Evolutionary conservation across 2,888 invertebrate species (phyloP).

Genomic region (Lochmaea crataegi): DNA sequence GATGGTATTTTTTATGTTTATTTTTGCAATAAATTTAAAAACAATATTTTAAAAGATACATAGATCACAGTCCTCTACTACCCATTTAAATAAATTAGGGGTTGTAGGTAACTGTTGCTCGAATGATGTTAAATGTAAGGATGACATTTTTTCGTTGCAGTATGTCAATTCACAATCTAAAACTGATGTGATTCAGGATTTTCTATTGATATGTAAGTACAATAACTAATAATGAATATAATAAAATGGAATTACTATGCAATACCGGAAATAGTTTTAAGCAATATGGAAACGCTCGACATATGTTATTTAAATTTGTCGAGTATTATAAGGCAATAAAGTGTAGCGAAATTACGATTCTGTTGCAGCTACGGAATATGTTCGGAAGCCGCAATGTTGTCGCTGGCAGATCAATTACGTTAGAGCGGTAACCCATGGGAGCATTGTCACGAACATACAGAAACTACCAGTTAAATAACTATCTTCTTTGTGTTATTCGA

Average conservation of each 20-base stretch:
- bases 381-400: constrained; percentile 14
- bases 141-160: too few relatives aligned
- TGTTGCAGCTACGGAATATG: not conserved
- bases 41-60: too few relatives aligned
- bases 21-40: too few relatives aligned
- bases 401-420: constrained; percentile 26
- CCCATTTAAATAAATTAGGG: too few relatives aligned
- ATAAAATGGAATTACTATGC: not conserved
- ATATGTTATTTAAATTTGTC: not conserved
- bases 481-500: not conserved
- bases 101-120: too few relatives aligned
- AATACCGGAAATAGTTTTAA: not conserved
- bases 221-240: too few relatives aligned
- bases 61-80: too few relatives aligned
- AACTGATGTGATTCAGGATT: too few relatives aligned
- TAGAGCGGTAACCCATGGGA: constrained; percentile 18
- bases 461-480: constrained; percentile 16
- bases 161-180: too few relatives aligned
- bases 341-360: constrained; percentile 11
- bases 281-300: not conserved
- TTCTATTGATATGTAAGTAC: too few relatives aligned
- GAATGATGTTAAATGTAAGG: too few relatives aligned
- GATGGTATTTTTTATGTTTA: too few relatives aligned
- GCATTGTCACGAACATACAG: constrained; percentile 26
- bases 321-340: constrained; percentile 19